Percentiles rank a stretch among this genome's conserved stretches.
These are phyloP conservation scores for Euura saliciscinereae DNA, from an alignment of 1,140 invertebrate species.

Conservation along the genomic window DNA sequence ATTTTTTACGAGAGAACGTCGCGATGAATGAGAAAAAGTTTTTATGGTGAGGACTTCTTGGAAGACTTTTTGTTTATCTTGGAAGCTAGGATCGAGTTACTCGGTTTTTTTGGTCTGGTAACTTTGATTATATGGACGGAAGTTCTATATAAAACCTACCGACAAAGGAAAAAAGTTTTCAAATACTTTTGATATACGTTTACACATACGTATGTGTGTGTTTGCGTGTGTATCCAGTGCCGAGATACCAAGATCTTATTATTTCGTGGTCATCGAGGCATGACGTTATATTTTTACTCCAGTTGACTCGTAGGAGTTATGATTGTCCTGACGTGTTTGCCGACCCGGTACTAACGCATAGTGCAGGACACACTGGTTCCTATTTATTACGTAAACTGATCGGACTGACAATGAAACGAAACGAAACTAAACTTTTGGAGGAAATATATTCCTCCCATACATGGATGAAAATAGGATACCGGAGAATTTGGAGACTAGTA, in stretches of 20 bases:
- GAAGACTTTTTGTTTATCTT: too few relatives aligned
- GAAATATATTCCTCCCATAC: background rate
- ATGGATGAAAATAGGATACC: background rate
- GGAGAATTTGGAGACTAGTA: too few relatives aligned
- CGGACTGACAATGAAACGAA: background rate
- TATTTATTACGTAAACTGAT: slow-evolving; percentile 10
- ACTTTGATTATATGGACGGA: background rate
- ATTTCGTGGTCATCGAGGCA: slow-evolving; percentile 10
- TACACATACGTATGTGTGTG: background rate
- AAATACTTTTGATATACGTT: background rate
- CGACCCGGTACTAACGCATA: background rate
- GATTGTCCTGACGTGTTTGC: slow-evolving; percentile 13
- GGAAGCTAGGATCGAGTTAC: background rate
- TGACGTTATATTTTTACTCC: slow-evolving; percentile 1
- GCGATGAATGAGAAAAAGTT: too few relatives aligned
- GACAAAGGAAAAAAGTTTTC: background rate
- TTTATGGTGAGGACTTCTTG: too few relatives aligned
- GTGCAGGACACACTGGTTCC: background rate
- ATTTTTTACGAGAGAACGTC: too few relatives aligned
- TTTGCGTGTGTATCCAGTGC: too few relatives aligned
- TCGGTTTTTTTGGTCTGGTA: background rate
- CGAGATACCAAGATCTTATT: background rate
- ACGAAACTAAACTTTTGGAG: background rate
- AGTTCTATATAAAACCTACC: background rate
- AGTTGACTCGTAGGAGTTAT: slow-evolving; percentile 8